Evolutionary conservation across 2,888 invertebrate species (phyloP).

Genomic region (Mylabris sibirica): DNA sequence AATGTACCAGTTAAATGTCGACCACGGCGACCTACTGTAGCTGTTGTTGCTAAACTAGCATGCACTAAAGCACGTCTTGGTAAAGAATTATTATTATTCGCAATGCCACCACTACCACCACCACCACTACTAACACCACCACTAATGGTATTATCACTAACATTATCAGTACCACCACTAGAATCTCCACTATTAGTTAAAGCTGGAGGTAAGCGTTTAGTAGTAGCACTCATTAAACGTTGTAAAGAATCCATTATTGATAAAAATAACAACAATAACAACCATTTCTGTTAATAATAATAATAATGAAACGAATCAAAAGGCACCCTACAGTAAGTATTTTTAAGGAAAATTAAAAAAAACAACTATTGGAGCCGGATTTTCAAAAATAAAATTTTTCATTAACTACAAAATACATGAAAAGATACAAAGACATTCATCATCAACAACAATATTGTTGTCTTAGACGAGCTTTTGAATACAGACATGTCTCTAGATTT

Average conservation of each 20-base stretch:
- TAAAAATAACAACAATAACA: constrained; percentile 20
- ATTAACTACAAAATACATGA: background rate
- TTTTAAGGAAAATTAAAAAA: background rate
- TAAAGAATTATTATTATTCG: constrained; percentile 66
- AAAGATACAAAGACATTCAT: background rate
- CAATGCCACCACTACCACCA: constrained; percentile 54
- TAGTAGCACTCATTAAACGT: constrained; percentile 77
- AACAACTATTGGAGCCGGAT: constrained; percentile 4
- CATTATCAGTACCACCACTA: constrained; percentile 66
- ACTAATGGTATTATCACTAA: constrained; percentile 61
- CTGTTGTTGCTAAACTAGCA: constrained; percentile 75
- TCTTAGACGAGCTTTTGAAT: background rate
- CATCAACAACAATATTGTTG: background rate
- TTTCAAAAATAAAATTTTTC: background rate
- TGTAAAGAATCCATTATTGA: constrained; percentile 80
- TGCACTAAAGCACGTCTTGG: constrained; percentile 77
- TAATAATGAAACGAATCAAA: constrained; percentile 31
- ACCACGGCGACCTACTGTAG: constrained; percentile 78
- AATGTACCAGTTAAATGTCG: constrained; percentile 87
- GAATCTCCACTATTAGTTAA: constrained; percentile 55
- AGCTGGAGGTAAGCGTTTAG: constrained; percentile 72
- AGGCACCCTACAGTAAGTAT: background rate
- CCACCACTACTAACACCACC: constrained; percentile 61
- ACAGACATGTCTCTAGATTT: background rate
- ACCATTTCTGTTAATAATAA: constrained; percentile 38